Percentiles rank a stretch among this genome's conserved stretches.
Evolutionary conservation across 2,113 vertebrate genomes (phyloP).

Genomic region (Eurypyga helias): DNA sequence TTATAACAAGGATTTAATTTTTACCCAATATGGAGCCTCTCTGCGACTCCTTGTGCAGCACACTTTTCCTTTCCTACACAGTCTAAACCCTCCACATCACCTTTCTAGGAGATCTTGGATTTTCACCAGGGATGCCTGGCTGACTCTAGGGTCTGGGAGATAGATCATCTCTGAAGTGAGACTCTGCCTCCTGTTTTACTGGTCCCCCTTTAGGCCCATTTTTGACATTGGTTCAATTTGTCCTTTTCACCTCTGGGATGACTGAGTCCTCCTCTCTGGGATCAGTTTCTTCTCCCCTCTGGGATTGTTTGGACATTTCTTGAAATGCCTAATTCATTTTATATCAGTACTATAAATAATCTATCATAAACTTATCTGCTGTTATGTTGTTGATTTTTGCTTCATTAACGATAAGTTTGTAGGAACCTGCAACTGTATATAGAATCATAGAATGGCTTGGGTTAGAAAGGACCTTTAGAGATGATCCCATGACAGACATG

Average conservation of each 20-base stretch:
- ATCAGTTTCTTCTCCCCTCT: neutral
- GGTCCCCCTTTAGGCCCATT: neutral
- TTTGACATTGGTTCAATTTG: fast-evolving
- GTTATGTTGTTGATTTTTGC: neutral
- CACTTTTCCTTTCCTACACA: neutral
- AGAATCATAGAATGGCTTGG: too few species aligned
- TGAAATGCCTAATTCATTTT: neutral
- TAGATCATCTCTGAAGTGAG: neutral
- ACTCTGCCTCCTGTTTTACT: neutral
- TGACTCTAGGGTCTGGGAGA: neutral
- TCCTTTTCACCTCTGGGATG: neutral
- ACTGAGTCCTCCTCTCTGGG: neutral
- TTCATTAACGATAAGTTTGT: neutral
- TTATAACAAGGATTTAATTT: neutral
- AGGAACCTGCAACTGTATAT: neutral
- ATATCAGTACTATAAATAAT: neutral
- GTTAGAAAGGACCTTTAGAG: too few species aligned
- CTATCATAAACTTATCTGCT: neutral
- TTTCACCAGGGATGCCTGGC: fast-evolving
- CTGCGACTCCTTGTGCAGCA: fast-evolving
- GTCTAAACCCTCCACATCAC: neutral
- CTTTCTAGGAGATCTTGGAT: neutral
- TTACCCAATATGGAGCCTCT: neutral
- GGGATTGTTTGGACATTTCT: neutral
- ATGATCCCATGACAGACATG: too few species aligned